Evolutionary conservation across 2,797 vertebrate species (phyloP).

Genomic region (Rhinatrema bivittatum): DNA sequence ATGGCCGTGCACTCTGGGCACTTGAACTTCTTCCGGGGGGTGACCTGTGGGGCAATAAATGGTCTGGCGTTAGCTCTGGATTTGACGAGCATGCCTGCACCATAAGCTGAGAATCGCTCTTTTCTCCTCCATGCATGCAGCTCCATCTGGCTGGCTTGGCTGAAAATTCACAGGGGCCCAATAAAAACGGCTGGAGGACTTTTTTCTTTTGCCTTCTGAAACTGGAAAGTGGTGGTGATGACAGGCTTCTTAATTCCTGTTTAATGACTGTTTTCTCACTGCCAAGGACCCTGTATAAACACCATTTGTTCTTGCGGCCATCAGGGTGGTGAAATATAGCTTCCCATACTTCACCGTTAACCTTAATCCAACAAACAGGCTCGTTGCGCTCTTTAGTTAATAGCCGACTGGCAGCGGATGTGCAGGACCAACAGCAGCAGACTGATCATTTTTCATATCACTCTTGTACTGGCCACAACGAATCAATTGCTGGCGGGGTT

Average conservation of each 20-base stretch:
- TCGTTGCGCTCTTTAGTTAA: constrained; percentile 25
- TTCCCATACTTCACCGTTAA: constrained; percentile 61
- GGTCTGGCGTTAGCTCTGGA: constrained; percentile 4
- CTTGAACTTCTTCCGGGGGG: constrained; percentile 97
- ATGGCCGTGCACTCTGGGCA: constrained; percentile 97
- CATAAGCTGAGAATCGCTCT: constrained; percentile 15
- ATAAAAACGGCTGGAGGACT: constrained; percentile 54
- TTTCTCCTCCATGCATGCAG: constrained; percentile 25
- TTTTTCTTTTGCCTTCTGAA: constrained; percentile 46
- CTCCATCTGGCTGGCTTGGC: constrained; percentile 43
- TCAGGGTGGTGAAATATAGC: constrained; percentile 64
- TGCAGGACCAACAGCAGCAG: no score
- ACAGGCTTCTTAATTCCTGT: constrained; percentile 75
- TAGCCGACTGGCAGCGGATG: constrained; percentile 31
- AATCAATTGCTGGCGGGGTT: no score
- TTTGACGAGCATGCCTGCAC: constrained; percentile 12
- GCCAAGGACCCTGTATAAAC: constrained; percentile 72
- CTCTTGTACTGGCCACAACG: no score
- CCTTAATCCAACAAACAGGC: constrained; percentile 66
- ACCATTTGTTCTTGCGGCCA: constrained; percentile 66
- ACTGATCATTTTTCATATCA: no score
- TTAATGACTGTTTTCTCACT: constrained; percentile 78
- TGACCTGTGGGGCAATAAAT: constrained; percentile 68
- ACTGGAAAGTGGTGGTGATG: constrained; percentile 56
- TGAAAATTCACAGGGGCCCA: constrained; percentile 55